Conservation (phyloP, 2,888 invertebrate genomes). For the Drosophila quinaria region DNA sequence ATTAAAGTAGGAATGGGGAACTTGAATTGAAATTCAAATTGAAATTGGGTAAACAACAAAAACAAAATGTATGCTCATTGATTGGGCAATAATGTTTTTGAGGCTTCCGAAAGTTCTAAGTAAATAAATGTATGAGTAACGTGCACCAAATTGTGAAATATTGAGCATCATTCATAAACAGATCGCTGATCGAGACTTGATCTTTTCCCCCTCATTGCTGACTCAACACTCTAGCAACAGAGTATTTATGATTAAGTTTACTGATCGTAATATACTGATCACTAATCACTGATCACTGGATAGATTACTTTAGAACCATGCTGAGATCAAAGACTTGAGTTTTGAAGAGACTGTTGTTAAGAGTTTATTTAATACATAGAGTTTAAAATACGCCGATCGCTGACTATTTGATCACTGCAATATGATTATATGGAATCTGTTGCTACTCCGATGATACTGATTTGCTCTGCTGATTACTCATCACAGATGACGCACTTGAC, state of each 20-base stretch:
- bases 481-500: background rate
- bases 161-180: background rate
- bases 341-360: no score
- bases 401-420: background rate
- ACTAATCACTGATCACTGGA: background rate
- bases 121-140: slow-evolving; percentile 44
- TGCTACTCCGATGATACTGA: background rate
- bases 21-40: slow-evolving; percentile 9
- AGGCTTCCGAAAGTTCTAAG: slow-evolving; percentile 14
- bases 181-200: slow-evolving; percentile 9
- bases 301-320: no score
- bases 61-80: slow-evolving; percentile 33
- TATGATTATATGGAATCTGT: background rate
- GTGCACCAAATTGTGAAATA: slow-evolving; percentile 24
- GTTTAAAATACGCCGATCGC: background rate
- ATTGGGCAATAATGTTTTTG: slow-evolving; percentile 20
- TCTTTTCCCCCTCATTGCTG: slow-evolving; percentile 2
- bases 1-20: slow-evolving; percentile 18
- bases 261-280: background rate
- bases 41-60: slow-evolving; percentile 42
- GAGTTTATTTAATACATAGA: background rate
- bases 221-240: slow-evolving; percentile 12
- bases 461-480: background rate
- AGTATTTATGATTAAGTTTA: background rate
- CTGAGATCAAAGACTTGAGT: background rate